Conservation (phyloP, 2,113 vertebrate genomes). For the Sinocyclocheilus maitianheensis region DNA sequence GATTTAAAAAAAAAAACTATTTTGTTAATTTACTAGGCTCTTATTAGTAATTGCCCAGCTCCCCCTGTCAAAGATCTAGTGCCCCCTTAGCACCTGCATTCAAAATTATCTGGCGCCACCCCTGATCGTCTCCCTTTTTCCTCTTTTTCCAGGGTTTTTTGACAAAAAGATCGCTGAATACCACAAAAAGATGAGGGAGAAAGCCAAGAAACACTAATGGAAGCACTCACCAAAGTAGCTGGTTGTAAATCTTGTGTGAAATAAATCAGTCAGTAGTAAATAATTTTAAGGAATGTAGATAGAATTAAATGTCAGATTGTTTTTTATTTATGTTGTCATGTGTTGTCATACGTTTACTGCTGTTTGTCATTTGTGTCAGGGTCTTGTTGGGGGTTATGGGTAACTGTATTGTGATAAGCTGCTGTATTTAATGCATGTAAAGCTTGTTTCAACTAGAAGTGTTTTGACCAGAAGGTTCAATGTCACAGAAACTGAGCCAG, state of each 20-base stretch:
- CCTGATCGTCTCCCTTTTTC: background rate
- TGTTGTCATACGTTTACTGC: slow-evolving; percentile 34
- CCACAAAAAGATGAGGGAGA: slow-evolving; percentile 79
- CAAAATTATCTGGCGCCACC: too few relatives aligned
- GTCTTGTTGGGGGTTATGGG: slow-evolving; percentile 47
- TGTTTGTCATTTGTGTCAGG: slow-evolving; percentile 11
- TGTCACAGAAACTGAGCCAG: slow-evolving; percentile 36
- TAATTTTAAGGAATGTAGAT: slow-evolving; percentile 49
- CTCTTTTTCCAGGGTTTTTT: slow-evolving; percentile 76
- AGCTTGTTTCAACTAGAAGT: background rate
- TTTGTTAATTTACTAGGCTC: too few relatives aligned
- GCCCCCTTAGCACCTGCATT: too few relatives aligned
- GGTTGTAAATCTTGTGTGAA: slow-evolving; percentile 19
- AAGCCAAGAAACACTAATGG: slow-evolving; percentile 74
- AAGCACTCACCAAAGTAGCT: background rate
- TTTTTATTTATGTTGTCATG: slow-evolving; percentile 36
- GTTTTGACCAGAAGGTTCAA: background rate
- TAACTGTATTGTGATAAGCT: slow-evolving; percentile 50
- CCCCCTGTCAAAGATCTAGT: too few relatives aligned
- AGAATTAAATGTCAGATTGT: background rate
- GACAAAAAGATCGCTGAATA: slow-evolving; percentile 85
- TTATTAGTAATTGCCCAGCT: too few relatives aligned
- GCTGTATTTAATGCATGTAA: slow-evolving; percentile 57
- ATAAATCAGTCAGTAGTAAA: slow-evolving; percentile 38
- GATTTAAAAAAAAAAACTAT: too few relatives aligned